Base-by-base conservation (phyloP, 2,888 invertebrate species). In the Dryobotodes eremita region DNA sequence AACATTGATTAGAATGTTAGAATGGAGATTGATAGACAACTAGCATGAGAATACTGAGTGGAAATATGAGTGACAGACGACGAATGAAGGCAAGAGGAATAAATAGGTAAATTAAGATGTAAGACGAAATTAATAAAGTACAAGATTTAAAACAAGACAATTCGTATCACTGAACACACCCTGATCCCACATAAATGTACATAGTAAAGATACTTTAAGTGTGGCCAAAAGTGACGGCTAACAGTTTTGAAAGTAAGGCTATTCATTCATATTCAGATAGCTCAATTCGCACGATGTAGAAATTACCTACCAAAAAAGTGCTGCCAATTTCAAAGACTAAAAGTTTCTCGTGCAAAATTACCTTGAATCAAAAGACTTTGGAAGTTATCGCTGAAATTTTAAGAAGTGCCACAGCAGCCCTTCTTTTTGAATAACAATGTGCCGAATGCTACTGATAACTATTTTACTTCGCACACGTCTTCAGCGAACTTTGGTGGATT, bases 281-380 rank as follows among this genome's bases (percentile, higher is more conserved):
- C n/a, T 53, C 13, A 61, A 26, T 26, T 48, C 2, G 26, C 53
- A 48, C 61, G 46, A 59, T 17, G 26, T 59, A 53, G 23, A 48
- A 74, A 61, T 68, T 42, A 55, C 42, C 36, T 61, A 55, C 42
- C 36, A 55, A 55, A 80, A 77, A 74, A 68, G 61, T 23, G 11
- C 20, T 48, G 13, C 36, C 36, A 68, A 68, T 48, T 79, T 80
- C 15, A 50, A 17, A 48, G 55, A 50, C 61, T 48, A 17, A 17
- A 79, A 74, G 42, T 80, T 80, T 57, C 31, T 50, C 36, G 31
- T 64, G 50, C 50, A 23, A 57, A 42, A 65, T 65, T 80, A 72
- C 64, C 61, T 80, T 50, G 74, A 62, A 50, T 62, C 42, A 68
- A 74, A 80, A 62, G 81, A 11, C 80, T 80, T 75, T 75, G 26